Conservation (phyloP, 2,113 vertebrate species). For the Syngnathoides biaculeatus region DNA sequence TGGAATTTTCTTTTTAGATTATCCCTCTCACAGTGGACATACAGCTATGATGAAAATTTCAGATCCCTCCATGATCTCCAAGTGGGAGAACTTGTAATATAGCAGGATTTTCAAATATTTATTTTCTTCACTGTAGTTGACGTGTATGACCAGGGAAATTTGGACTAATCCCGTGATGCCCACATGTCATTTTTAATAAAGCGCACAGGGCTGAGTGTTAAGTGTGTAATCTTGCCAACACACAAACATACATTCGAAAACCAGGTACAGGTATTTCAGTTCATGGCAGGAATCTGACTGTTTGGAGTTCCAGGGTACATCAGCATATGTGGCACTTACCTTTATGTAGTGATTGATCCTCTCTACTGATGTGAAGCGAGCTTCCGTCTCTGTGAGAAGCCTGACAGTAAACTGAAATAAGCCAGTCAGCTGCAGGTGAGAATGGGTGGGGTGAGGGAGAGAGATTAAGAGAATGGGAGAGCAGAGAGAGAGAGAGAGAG, state of each 20-base stretch:
- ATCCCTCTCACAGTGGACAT: too few relatives aligned
- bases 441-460: not conserved
- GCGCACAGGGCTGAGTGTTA: not conserved
- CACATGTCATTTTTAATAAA: not conserved
- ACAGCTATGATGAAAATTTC: too few relatives aligned
- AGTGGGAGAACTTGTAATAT: too few relatives aligned
- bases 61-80: too few relatives aligned
- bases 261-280: not conserved
- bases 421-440: constrained; percentile 72
- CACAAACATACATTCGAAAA: not conserved
- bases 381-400: constrained; percentile 77
- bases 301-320: constrained; percentile 9
- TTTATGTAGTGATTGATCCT: constrained; percentile 81
- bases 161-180: not conserved
- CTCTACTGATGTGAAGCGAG: constrained; percentile 82
- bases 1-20: too few relatives aligned
- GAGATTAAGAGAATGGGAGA: constrained; percentile 14
- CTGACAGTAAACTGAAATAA: constrained; percentile 81
- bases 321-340: constrained; percentile 55
- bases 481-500: constrained; percentile 4
- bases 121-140: too few relatives aligned
- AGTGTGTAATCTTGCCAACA: not conserved
- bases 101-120: too few relatives aligned
- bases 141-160: not conserved
- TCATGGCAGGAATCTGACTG: constrained; percentile 6